Percentiles rank a stretch among this genome's conserved stretches.
Conservation (phyloP, 2,797 vertebrate species). For the Acanthis flammea region DNA sequence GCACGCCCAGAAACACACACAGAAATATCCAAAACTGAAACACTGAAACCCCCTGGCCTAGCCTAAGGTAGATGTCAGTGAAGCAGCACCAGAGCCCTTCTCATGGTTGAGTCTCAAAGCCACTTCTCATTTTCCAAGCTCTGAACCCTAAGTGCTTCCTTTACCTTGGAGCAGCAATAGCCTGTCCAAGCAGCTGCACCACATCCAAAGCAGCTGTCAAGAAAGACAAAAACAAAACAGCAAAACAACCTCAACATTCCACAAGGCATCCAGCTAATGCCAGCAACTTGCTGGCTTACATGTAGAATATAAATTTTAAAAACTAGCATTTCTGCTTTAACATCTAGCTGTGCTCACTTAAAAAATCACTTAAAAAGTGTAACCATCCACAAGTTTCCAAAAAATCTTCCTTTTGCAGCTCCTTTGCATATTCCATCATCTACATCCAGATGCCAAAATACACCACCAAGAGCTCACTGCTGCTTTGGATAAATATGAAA, state of each 20-base stretch:
- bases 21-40: neutral
- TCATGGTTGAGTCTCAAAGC: neutral
- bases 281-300: neutral
- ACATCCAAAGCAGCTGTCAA: neutral
- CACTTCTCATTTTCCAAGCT: neutral
- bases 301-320: neutral
- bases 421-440: neutral
- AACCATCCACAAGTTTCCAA: constrained; percentile 8
- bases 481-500: neutral
- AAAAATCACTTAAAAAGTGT: neutral
- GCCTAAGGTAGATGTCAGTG: neutral
- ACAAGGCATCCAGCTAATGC: neutral
- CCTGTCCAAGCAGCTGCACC: neutral
- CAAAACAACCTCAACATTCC: neutral
- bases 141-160: neutral
- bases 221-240: neutral
- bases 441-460: constrained; percentile 29
- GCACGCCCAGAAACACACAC: accelerated
- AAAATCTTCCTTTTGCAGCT: constrained; percentile 4
- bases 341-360: neutral
- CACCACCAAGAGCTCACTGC: neutral
- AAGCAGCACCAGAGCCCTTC: neutral
- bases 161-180: neutral
- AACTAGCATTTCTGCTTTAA: neutral
- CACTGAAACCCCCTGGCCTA: neutral